These are phyloP conservation scores for Drosophila seguyi DNA, from an alignment of 1,140 invertebrate species.

Conservation along the genomic window DNA sequence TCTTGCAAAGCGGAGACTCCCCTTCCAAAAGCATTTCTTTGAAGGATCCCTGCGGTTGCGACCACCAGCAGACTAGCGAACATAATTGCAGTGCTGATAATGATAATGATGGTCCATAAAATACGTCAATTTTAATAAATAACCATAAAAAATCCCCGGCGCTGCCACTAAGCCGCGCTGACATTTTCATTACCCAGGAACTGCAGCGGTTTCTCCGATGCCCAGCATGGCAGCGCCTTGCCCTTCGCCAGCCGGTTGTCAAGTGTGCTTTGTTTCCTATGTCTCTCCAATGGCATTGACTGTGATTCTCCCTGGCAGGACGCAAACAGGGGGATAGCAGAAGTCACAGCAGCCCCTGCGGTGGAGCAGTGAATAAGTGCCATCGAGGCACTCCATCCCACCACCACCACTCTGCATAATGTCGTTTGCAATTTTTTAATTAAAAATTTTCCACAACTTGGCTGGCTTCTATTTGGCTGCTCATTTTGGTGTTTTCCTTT, in stretches of 20 bases:
- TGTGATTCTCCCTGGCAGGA: conserved; percentile 49
- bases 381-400: background rate
- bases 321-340: conserved; percentile 15
- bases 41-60: conserved; percentile 10
- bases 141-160: conserved; percentile 45
- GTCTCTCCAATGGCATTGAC: conserved; percentile 50
- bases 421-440: conserved; percentile 76
- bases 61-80: conserved; percentile 19
- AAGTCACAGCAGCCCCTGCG: background rate
- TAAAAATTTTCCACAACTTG: conserved; percentile 73
- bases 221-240: conserved; percentile 2
- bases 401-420: conserved; percentile 57
- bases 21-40: background rate
- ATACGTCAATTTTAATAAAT: conserved; percentile 79
- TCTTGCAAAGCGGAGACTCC: background rate
- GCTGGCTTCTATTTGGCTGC: conserved; percentile 61
- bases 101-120: conserved; percentile 62
- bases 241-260: conserved; percentile 30
- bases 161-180: conserved; percentile 57
- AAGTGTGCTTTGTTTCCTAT: conserved; percentile 55
- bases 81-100: conserved; percentile 68
- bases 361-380: conserved; percentile 20
- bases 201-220: conserved; percentile 22
- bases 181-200: conserved; percentile 73
- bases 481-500: conserved; percentile 61